Evolutionary conservation across 2,113 vertebrate species (phyloP).

Genomic region (Sylvietta virens): DNA sequence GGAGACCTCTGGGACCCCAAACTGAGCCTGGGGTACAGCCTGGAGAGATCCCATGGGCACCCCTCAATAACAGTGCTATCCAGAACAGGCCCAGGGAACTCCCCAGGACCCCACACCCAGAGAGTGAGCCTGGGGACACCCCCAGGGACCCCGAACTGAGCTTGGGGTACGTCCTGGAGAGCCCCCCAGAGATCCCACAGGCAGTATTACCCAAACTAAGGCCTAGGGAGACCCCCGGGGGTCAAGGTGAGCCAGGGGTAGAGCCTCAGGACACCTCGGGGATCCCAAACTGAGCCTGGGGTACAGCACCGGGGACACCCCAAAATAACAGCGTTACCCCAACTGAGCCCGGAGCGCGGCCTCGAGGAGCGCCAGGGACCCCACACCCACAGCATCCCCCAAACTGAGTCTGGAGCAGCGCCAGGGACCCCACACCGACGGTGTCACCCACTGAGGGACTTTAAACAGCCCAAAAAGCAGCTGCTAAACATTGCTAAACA

Average conservation of each 20-base stretch:
- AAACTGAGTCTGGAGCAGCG: rapidly evolving
- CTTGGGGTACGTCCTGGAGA: neutral
- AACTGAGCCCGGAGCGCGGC: neutral
- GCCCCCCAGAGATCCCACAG: neutral
- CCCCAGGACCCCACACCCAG: too few species aligned
- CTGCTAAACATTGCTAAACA: too few species aligned
- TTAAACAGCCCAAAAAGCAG: rapidly evolving
- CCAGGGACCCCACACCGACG: rapidly evolving
- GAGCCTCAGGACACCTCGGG: too few species aligned
- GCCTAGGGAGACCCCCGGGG: too few species aligned
- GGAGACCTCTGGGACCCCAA: neutral
- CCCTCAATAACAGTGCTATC: neutral
- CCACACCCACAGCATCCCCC: neutral
- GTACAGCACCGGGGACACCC: too few species aligned
- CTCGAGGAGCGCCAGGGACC: neutral
- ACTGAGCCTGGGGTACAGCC: neutral
- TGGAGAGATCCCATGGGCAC: neutral
- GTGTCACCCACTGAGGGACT: rapidly evolving
- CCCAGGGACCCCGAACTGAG: too few species aligned
- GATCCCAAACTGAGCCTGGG: neutral
- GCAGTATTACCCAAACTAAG: neutral
- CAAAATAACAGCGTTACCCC: neutral
- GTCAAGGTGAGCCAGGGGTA: neutral
- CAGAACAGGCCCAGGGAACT: neutral
- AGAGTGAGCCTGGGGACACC: neutral